These are phyloP conservation scores for Athrips mouffetella DNA, from an alignment of 2,888 invertebrate genomes.

Conservation along the genomic window DNA sequence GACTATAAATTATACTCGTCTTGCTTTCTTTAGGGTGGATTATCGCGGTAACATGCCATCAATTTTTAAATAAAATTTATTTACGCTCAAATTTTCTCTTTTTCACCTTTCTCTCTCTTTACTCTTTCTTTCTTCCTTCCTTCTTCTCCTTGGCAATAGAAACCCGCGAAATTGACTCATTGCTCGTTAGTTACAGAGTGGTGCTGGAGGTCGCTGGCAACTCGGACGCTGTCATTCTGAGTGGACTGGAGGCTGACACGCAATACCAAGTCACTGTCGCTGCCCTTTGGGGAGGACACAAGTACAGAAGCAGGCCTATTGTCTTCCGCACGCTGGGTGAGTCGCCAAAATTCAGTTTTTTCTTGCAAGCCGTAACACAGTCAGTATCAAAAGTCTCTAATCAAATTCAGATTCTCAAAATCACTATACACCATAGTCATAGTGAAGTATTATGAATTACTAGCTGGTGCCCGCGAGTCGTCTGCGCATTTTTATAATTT, in stretches of 20 bases:
- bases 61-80: too few species aligned
- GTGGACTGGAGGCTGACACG: constrained; percentile 89
- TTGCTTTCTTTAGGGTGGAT: too few species aligned
- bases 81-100: background rate
- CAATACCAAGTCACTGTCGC: constrained; percentile 93
- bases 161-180: constrained; percentile 79
- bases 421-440: too few species aligned
- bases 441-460: too few species aligned
- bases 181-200: constrained; percentile 93
- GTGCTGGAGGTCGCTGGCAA: constrained; percentile 93
- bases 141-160: constrained; percentile 47
- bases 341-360: too few species aligned
- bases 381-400: too few species aligned
- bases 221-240: constrained; percentile 90
- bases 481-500: too few species aligned
- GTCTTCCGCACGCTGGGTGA: constrained; percentile 93
- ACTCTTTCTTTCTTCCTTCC: constrained; percentile 44
- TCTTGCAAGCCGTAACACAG: too few species aligned
- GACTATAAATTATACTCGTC: too few species aligned
- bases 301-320: constrained; percentile 90
- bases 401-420: too few species aligned
- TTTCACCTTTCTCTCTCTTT: constrained; percentile 16
- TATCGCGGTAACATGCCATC: too few species aligned
- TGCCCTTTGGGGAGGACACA: constrained; percentile 89
- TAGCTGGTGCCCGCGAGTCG: too few species aligned